Evolutionary conservation across 2,113 vertebrate species (phyloP), one percentile per base, ranked within the genome.

Genomic region (Panthera tigris): DNA sequence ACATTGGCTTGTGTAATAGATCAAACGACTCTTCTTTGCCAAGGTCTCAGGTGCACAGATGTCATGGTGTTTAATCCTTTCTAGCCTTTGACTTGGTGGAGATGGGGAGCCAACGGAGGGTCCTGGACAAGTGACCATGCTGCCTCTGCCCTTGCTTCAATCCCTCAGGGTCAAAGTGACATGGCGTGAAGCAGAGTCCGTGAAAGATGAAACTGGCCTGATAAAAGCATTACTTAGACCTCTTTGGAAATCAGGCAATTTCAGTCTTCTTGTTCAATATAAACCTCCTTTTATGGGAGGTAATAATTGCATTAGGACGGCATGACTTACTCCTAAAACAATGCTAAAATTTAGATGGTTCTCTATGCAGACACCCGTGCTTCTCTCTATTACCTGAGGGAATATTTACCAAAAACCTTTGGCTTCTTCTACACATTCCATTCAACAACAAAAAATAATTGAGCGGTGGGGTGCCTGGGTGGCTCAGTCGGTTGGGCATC

Each of bases 381-480:
- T 78, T 95, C 78, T 93, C 14, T n/a, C 45, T 80, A 29, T 81
- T 91, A 74, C 52, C 13, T 69, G 2, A 80, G 55, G 33, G 7
- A 94, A 57, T 66, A 66, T 55, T 92, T 92, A 79, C 13, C 12
- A 23, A 12, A 68, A 87, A 76, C 57, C 16, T 52, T 79, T 69
- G 57, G 45, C 36, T 84, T 66, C 65, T 87, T 89, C 55, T 14
- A 91, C n/a, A 61, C 18, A 71, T 79, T 81, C 13, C 88, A 7
- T 87, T 94, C 55, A 94, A 85, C 69, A 65, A 91, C 18, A 91
- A 50, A 94, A 86, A 33, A 25, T 65, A 74, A 18, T 68, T 63
- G 52, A 83, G n/a, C 15, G 65, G 55, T 57, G 55, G 55, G 55
- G 55, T 18, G 16, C 55, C 55, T 57, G 55, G 18, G 55, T 21